Evolutionary conservation across 1,140 invertebrate species (phyloP), one percentile per base, ranked within the genome.

Genomic region (Cydia pomonella): DNA sequence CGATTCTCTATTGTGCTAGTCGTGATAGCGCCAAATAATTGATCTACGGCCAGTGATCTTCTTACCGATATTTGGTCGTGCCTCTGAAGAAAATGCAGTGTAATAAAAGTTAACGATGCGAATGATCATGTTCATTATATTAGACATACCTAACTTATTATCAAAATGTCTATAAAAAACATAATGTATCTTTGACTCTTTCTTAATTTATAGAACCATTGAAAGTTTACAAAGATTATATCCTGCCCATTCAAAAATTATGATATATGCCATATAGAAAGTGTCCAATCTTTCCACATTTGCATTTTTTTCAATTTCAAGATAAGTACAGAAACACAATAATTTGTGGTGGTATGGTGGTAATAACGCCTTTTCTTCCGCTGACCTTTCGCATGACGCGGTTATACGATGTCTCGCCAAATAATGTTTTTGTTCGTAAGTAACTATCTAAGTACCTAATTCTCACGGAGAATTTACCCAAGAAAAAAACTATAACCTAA

Each of bases 371-470:
- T 29, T 69, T 69, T 33, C 9, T 38, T 69, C 64, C 64, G 64
- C 12, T 69, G 64, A 69, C 64, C 64, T 69, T 69, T 69, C 64
- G 6, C 64, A 69, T n/a, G 64, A 12, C 63, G n/a, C n/a, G 16
- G 18, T 33, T 29, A n/a, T n/a, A 33, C 27, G 63, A 5, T 23
- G 29, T 3, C 9, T 21, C 13, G 29, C 18, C 21, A 38, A 38
- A 33, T n/a, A 69, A 38, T 38, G 64, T 69, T 18, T 41, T 69
- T 69, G 64, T 38, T 69, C 27, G 6, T 38, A n/a, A 18, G 27
- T 38, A 69, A 38, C 6, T 38, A 69, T 21, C 6, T 69, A 69
- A 66, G 33, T 16, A n/a, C n/a, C n/a, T n/a, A 69, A 41, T 69
- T 69, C 64, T 38, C 64, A 69, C 64, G 64, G 41, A 33, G 21